Percentiles rank a stretch among this genome's conserved stretches.
These are phyloP conservation scores for Odontesthes bonariensis DNA, from an alignment of 2,113 vertebrate species.

Conservation along the genomic window DNA sequence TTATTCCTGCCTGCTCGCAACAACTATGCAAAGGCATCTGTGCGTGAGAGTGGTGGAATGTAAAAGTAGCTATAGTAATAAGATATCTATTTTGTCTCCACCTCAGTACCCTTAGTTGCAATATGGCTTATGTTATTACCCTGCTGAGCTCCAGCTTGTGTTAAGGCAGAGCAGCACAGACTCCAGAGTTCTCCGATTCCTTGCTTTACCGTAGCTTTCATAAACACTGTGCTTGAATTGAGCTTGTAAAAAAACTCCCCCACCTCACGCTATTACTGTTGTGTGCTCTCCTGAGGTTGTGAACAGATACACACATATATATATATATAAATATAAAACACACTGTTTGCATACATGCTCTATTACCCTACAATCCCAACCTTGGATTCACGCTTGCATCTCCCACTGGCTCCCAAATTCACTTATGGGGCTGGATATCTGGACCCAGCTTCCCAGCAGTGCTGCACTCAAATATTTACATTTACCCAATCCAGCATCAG, in stretches of 20 bases:
- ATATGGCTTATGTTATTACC: slow-evolving; percentile 58
- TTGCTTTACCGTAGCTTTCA: slow-evolving; percentile 52
- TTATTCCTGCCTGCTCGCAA: too few relatives aligned
- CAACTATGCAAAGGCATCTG: background rate
- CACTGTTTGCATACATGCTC: slow-evolving; percentile 29
- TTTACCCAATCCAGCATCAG: slow-evolving; percentile 63
- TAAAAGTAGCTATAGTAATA: slow-evolving; percentile 39
- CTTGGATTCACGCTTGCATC: slow-evolving; percentile 19
- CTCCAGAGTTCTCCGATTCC: background rate
- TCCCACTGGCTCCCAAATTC: slow-evolving; percentile 47
- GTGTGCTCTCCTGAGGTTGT: slow-evolving; percentile 47
- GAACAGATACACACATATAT: slow-evolving; percentile 40
- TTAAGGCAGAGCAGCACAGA: slow-evolving; percentile 18
- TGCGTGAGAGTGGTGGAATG: slow-evolving; percentile 16
- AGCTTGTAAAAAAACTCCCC: slow-evolving; percentile 34
- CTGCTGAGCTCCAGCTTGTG: slow-evolving; percentile 46
- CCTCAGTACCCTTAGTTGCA: slow-evolving; percentile 45
- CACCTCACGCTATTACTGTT: slow-evolving; percentile 11
- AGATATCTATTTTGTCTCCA: slow-evolving; percentile 65
- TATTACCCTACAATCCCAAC: slow-evolving; percentile 15
- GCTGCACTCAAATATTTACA: slow-evolving; percentile 74
- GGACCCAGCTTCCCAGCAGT: slow-evolving; percentile 46
- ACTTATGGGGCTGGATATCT: slow-evolving; percentile 45
- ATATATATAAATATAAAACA: slow-evolving; percentile 6
- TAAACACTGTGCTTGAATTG: slow-evolving; percentile 41